Percentiles rank a stretch among this genome's conserved stretches.
phyloP scores from a whole-genome alignment of 2,113 vertebrate species.

The Brachionichthys hirsutus region DNA sequence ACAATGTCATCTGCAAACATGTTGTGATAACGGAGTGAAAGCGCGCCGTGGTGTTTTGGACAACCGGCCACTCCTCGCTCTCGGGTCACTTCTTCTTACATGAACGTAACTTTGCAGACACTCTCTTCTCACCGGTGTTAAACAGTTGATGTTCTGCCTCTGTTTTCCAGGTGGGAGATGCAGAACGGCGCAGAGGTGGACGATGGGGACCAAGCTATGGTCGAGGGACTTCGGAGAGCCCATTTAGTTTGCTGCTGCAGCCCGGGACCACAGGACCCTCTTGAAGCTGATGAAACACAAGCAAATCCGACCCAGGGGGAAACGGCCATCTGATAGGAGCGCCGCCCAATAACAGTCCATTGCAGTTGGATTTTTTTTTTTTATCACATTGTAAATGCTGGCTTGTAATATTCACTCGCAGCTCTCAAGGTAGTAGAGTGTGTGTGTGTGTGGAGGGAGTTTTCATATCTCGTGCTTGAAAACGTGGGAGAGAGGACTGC shows the following conservation, averaged over 20 bases:
- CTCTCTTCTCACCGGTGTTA: slow-evolving; percentile 19
- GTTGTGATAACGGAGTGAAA: too few relatives aligned
- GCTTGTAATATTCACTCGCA: slow-evolving; percentile 46
- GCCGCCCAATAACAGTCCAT: slow-evolving; percentile 52
- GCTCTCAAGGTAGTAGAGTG: slow-evolving; percentile 37
- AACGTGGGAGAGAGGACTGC: slow-evolving; percentile 20
- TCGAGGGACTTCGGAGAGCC: slow-evolving; percentile 82
- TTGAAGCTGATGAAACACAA: slow-evolving; percentile 45
- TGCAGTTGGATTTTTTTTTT: slow-evolving; percentile 46
- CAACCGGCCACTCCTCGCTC: slow-evolving; percentile 1
- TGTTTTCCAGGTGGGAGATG: slow-evolving; percentile 93
- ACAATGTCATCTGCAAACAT: too few relatives aligned
- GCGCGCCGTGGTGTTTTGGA: slow-evolving; percentile 5
- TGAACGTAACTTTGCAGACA: neutral
- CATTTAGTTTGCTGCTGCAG: slow-evolving; percentile 72
- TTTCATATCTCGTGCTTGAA: slow-evolving; percentile 20
- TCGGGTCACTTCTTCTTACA: slow-evolving; percentile 6
- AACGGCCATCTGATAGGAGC: slow-evolving; percentile 52
- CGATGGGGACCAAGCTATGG: slow-evolving; percentile 83
- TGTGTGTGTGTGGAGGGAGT: slow-evolving; percentile 12
- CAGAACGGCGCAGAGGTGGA: slow-evolving; percentile 83
- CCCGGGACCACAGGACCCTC: slow-evolving; percentile 44
- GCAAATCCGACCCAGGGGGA: slow-evolving; percentile 52
- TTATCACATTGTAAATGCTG: slow-evolving; percentile 59
- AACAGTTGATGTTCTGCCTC: slow-evolving; percentile 19